Percentiles rank a stretch among this genome's conserved stretches.
Evolutionary conservation across 2,113 vertebrate species (phyloP).

Genomic region (Nettapus auritus): DNA sequence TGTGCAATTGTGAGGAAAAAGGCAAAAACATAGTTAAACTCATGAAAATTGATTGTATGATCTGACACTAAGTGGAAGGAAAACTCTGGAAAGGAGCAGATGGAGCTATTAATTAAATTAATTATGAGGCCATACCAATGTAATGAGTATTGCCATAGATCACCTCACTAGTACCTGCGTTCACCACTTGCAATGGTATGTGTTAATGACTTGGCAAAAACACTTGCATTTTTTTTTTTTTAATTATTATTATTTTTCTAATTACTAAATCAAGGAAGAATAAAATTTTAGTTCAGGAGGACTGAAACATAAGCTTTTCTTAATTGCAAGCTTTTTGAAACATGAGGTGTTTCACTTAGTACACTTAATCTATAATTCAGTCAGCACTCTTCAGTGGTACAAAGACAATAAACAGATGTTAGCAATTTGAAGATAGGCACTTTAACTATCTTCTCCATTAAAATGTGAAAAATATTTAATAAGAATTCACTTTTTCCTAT

Average conservation of each 20-base stretch:
- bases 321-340: background rate
- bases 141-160: slow-evolving; percentile 28
- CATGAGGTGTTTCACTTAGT: background rate
- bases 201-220: background rate
- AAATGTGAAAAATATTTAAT: background rate
- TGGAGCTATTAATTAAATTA: slow-evolving; percentile 43
- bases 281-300: background rate
- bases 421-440: background rate
- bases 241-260: background rate
- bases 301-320: background rate
- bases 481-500: background rate
- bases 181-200: background rate
- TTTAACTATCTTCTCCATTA: background rate
- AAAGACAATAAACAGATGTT: background rate
- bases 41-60: background rate
- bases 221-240: background rate
- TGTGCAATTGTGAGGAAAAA: background rate
- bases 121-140: background rate
- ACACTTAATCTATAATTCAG: background rate
- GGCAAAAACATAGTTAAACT: background rate
- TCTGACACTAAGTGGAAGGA: slow-evolving; percentile 7
- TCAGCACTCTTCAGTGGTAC: background rate
- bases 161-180: background rate
- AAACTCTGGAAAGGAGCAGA: slow-evolving; percentile 39
- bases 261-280: background rate